phyloP scores from a whole-genome alignment of 2,113 vertebrate species.

The Empidonax traillii region DNA sequence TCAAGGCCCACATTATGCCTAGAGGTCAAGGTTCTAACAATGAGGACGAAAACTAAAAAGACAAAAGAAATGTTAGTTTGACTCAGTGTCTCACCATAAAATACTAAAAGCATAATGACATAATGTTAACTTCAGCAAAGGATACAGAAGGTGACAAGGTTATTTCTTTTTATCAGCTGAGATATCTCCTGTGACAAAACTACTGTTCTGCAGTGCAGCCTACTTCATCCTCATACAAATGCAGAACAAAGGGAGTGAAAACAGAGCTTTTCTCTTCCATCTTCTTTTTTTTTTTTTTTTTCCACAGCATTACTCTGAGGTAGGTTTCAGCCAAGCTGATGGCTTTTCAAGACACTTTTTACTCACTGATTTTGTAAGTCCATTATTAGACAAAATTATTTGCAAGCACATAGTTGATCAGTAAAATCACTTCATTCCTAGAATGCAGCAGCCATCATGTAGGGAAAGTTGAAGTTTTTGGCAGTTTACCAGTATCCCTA shows the following conservation, averaged over 20 bases:
- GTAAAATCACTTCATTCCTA: not conserved
- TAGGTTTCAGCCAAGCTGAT: not conserved
- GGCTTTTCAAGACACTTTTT: not conserved
- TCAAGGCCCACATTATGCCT: not conserved
- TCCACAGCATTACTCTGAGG: not conserved
- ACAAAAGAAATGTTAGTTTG: conserved; percentile 37
- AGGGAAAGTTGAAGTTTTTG: not conserved
- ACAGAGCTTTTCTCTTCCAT: not conserved
- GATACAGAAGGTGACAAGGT: conserved; percentile 54
- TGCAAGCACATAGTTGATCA: not conserved
- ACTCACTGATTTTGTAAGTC: not conserved
- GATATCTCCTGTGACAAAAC: conserved; percentile 34
- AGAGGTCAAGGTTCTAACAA: conserved; percentile 30
- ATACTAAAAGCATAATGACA: conserved; percentile 31
- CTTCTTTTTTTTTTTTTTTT: not conserved
- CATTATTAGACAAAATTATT: not conserved
- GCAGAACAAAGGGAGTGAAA: conserved; percentile 8
- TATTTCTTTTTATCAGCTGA: conserved; percentile 45
- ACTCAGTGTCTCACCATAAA: not conserved
- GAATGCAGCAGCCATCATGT: not conserved
- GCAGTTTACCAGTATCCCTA: not conserved
- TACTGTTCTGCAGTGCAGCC: conserved; percentile 13
- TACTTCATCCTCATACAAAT: conserved; percentile 34
- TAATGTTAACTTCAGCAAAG: conserved; percentile 33
- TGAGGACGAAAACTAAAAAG: conserved; percentile 25